Base-by-base conservation (phyloP, 2,113 vertebrate species). In the Clarias magur region DNA sequence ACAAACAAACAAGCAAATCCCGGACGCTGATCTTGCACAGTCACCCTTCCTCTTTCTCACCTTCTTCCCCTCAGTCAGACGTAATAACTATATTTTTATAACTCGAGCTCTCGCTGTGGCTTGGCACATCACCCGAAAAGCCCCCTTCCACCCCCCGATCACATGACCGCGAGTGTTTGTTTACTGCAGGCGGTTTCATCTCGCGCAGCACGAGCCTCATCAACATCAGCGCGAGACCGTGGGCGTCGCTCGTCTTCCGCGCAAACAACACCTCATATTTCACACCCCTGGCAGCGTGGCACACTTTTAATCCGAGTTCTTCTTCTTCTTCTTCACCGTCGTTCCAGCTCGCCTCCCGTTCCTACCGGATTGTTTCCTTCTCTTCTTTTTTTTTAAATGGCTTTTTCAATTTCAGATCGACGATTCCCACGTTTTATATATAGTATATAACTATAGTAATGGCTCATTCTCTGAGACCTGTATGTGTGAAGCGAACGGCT, bases 231-330 rank as follows among this genome's bases (percentile, higher is more conserved):
- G 13, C 65, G 72, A 83, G 65, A 85, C 89, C 84, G 86, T 90
- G 88, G 91, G 85, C 89, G 94, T 91, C 94, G 95, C 96, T 95
- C 93, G 94, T 94, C 94, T 96, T 95, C 93, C 83, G 93, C 95
- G 91, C 93, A 95, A 94, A 95, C 89, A 91, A 90, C 91, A 89
- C 88, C 92, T 93, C 92, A 92, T 95, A 92, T 94, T 95, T 95
- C 93, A 95, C 68, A 90, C 94, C 89, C 92, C 92, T 93, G 16
- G 91, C 88, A 87, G 91, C 91, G 92, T 94, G 91, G 91, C 90
- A 91, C 91, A 84, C 90, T 94, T 96, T 96, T 95, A 95, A 97
- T 97, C 95, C 95, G 89, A 84, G 92, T 92, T 94, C 94, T 93
- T 90, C 91, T 92, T 94, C 94, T 93, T 90, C 91, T 93, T 90